Evolutionary conservation across 2,113 vertebrate genomes (phyloP).

Genomic region (Sorex fumeus): DNA sequence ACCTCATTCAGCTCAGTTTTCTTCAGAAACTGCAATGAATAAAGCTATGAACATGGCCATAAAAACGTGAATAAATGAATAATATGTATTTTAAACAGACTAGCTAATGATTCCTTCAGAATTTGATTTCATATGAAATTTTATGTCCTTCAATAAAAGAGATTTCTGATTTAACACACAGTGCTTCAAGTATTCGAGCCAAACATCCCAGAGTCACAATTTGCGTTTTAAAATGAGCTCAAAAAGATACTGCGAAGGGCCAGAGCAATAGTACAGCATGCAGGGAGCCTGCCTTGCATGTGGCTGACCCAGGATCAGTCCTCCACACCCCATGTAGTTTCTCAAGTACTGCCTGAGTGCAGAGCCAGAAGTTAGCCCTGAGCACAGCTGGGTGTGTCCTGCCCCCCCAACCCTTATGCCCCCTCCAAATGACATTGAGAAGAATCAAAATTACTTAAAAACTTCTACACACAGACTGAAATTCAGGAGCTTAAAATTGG

Average conservation of each 20-base stretch:
- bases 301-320: too few species aligned
- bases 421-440: constrained; percentile 26
- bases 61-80: background rate
- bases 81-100: background rate
- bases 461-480: constrained; percentile 43
- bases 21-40: background rate
- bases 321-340: too few species aligned
- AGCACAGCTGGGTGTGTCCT: too few species aligned
- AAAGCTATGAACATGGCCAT: background rate
- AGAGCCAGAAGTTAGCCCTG: too few species aligned
- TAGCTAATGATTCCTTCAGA: constrained; percentile 38
- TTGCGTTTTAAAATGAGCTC: constrained; percentile 58
- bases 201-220: background rate
- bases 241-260: constrained; percentile 35
- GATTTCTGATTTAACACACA: constrained; percentile 21
- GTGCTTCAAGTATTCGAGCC: constrained; percentile 42
- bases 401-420: too few species aligned
- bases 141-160: background rate
- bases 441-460: constrained; percentile 59
- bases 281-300: too few species aligned
- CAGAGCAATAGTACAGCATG: too few species aligned
- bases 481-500: constrained; percentile 53
- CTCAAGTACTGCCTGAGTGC: too few species aligned
- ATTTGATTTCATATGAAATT: constrained; percentile 45
- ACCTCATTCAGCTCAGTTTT: background rate